Evolutionary conservation across 2,888 invertebrate species (phyloP), one percentile per base, ranked within the genome.

Genomic region (Dermolepida albohirtum): DNA sequence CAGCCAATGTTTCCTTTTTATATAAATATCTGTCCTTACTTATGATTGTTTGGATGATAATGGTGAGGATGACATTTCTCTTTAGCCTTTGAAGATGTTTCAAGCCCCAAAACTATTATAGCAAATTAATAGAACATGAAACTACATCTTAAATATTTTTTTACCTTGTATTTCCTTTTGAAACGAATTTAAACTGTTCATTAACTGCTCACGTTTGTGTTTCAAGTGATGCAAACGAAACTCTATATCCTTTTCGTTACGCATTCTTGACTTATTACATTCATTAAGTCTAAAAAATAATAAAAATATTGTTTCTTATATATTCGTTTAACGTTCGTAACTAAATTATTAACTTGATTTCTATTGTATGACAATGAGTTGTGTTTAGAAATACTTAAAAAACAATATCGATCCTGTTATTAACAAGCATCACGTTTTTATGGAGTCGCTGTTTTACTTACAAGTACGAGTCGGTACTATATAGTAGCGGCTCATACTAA

Each of bases 191-290:
- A 70, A 52, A 49, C 63, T 67, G 64, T 49, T 59, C 4, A 65
- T 64, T n/a, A 71, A 40, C 8, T 39, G 47, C 40, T 68, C 66
- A 43, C 68, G 66, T 54, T 67, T 66, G 8, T 69, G 64, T 16
- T 49, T 68, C 22, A 71, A 47, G 16, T 54, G 47, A 14, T 12
- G 40, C 6, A 66, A 12, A 12, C 66, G 44, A 7, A 5, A 17
- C 11, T 57, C 50, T 7, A 57, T 66, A 11, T 66, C 66, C 41
- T 57, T 66, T 29, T 66, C 57, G 17, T 27, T 47, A n/a, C 39
- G 55, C 22, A 49, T 12, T 27, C 50, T 54, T 14, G 49, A n/a
- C 6, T 12, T 1, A n/a, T 40, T 47, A n/a, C 49, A 57, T n/a
- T 44, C 44, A 11, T 40, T 29, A 7, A 57, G n/a, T 57, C 66